A percentile compares a stretch with the other conserved stretches of the same genome.
These are phyloP conservation scores for Drosophila lacteicornis DNA, from an alignment of 1,140 invertebrate species.

Conservation along the genomic window DNA sequence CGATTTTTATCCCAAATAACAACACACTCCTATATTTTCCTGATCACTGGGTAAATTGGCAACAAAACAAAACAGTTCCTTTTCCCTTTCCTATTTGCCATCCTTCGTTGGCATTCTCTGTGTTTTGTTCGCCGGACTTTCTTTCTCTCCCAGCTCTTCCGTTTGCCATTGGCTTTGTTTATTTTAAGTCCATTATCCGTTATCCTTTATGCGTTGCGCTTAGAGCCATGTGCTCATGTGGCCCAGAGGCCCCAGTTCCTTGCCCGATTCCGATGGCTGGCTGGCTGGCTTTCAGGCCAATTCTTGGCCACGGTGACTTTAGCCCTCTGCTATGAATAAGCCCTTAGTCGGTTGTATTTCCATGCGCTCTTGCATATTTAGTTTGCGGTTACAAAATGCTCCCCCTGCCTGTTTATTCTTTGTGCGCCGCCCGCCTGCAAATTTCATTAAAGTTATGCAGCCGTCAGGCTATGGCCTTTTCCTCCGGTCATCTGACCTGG, in stretches of 20 bases:
- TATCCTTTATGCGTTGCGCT: constrained; percentile 69
- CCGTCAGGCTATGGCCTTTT: constrained; percentile 2
- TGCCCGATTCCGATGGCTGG: constrained; percentile 2
- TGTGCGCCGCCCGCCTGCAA: constrained; percentile 35
- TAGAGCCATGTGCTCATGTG: constrained; percentile 43
- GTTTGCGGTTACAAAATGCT: constrained; percentile 25
- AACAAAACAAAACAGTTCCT: constrained; percentile 31
- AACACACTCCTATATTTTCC: constrained; percentile 13
- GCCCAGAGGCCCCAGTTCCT: constrained; percentile 26
- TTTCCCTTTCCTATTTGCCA: constrained; percentile 23
- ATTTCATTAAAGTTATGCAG: constrained; percentile 75
- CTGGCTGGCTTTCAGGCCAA: constrained; percentile 4
- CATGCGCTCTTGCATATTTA: constrained; percentile 57
- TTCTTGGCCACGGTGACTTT: constrained; percentile 43
- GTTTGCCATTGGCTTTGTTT: constrained; percentile 62
- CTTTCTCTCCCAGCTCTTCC: constrained; percentile 40
- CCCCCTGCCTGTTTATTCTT: constrained; percentile 18
- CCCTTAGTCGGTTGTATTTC: constrained; percentile 17
- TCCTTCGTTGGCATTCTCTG: constrained; percentile 24
- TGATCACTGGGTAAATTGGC: constrained; percentile 42
- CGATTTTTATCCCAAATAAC: constrained; percentile 11
- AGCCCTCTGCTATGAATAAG: constrained; percentile 20
- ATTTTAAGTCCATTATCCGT: constrained; percentile 71
- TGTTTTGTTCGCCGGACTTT: constrained; percentile 46
- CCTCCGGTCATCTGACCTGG: background rate